phyloP scores from a whole-genome alignment of 1,140 invertebrate genomes.

The Drosophila equinoxialis region DNA sequence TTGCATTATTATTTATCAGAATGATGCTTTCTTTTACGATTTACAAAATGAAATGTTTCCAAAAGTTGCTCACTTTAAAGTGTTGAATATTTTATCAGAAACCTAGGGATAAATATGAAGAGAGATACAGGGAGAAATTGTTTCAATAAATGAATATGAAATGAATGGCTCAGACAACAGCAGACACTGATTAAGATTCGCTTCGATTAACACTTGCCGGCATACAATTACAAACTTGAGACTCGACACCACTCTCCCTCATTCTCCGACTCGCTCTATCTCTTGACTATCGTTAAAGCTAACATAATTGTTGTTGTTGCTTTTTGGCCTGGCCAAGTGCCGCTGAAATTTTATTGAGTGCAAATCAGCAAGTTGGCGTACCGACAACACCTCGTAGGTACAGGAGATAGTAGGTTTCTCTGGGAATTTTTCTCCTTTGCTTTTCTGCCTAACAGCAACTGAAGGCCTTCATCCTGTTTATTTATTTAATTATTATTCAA shows the following conservation, averaged over 20 bases:
- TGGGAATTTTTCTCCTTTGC: conserved; percentile 21
- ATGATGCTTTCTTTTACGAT: conserved; percentile 28
- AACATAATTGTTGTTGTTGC: conserved; percentile 44
- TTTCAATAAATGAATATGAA: conserved; percentile 24
- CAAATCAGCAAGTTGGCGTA: conserved; percentile 50
- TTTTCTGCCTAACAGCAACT: not conserved
- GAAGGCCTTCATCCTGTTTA: conserved; percentile 48
- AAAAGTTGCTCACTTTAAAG: conserved; percentile 12
- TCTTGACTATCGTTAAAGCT: conserved; percentile 32
- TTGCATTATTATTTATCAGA: conserved; percentile 49
- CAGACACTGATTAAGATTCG: conserved; percentile 32
- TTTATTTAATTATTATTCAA: conserved; percentile 80
- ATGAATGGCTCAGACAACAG: not conserved
- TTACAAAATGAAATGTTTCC: conserved; percentile 37
- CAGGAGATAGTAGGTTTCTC: conserved; percentile 15
- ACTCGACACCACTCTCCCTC: not conserved
- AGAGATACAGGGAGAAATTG: not conserved
- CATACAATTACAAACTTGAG: conserved; percentile 62
- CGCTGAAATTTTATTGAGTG: conserved; percentile 72
- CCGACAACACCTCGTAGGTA: conserved; percentile 19
- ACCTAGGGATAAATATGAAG: not conserved
- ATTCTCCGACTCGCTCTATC: not conserved
- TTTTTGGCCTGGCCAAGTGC: conserved; percentile 41
- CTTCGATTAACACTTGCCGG: conserved; percentile 45
- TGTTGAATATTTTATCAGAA: conserved; percentile 1